phyloP scores from a whole-genome alignment of 2,113 vertebrate genomes.

The Hymenochirus boettgeri region DNA sequence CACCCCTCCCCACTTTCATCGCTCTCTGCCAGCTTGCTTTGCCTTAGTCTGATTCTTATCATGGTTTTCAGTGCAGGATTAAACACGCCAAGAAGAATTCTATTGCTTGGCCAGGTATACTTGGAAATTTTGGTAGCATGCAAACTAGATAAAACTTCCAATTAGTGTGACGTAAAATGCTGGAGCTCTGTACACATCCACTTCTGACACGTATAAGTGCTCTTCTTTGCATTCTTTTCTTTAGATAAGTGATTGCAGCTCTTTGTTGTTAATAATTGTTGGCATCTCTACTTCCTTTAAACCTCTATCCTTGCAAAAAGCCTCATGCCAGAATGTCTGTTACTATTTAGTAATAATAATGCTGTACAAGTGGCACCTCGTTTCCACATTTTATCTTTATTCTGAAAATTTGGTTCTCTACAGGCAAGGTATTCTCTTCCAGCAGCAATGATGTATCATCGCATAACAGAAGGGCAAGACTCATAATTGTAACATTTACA shows the following conservation, averaged over 20 bases:
- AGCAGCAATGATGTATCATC: constrained; percentile 1
- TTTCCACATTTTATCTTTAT: no score
- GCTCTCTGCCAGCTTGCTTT: constrained; percentile 27
- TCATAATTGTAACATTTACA: neutral
- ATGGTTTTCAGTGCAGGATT: constrained; percentile 30
- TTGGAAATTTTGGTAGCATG: neutral
- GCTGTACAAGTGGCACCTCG: no score
- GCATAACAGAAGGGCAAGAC: constrained; percentile 17
- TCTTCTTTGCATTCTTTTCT: neutral
- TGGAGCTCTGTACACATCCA: neutral
- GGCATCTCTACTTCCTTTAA: no score
- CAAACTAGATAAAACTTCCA: neutral
- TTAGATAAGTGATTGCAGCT: neutral
- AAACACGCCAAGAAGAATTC: constrained; percentile 34
- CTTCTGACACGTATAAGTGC: constrained; percentile 3
- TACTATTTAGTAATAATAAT: no score
- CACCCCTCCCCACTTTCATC: constrained; percentile 19
- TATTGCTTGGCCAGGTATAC: constrained; percentile 6
- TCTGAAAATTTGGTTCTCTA: no score
- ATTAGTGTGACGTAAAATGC: neutral
- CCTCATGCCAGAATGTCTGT: no score
- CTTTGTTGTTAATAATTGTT: neutral
- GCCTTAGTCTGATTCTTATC: constrained; percentile 34
- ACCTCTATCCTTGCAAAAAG: no score
- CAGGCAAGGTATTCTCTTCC: constrained; percentile 17